Evolutionary conservation across 2,888 invertebrate species (phyloP), one percentile per base, ranked within the genome.

Genomic region (Craniophora ligustri): DNA sequence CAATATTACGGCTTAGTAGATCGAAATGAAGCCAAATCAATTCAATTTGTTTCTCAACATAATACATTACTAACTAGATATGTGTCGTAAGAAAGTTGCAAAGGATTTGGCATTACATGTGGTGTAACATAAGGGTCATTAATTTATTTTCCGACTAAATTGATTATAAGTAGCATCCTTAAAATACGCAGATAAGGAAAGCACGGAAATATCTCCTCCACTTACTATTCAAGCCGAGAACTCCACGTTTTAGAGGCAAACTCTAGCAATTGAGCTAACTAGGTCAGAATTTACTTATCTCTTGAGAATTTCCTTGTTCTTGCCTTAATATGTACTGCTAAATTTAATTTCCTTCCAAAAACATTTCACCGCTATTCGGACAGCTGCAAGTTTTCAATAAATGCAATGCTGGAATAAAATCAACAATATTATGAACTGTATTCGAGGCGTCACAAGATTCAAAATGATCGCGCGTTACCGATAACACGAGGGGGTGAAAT

Each of bases 401-500:
- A 42, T 48, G 44, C 35, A 41, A 42, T 30, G 48, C 49, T 48
- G 19, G 45, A 44, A 36, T 8, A 32, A 46, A 36, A 50, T 47
- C 26, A 31, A 55, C 10, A 34, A 40, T 28, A 34, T 26, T 41
- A 14, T 59, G 4, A 36, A 61, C 72, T 62, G 36, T 75, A 72
- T 58, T 28, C 5, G n/a, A 40, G 53, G 30, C 6, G 10, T 8
- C 15, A 39, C 49, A 75, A 50, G 69, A 62, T 48, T 62, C 62
- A 63, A 71, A 75, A 66, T 74, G 72, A 76, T 73, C 57, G 62
- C 19, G 28, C 38, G 59, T 62, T 64, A 45, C 48, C 69, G 59
- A 79, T 78, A 78, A 73, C 76, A 69, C 62, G 78, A 80, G 83
- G 72, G 77, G 79, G 77, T 72, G 79, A 78, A 76, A 71, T 76